phyloP scores from a whole-genome alignment of 2,888 invertebrate genomes.

The Apodemia hepburni region DNA sequence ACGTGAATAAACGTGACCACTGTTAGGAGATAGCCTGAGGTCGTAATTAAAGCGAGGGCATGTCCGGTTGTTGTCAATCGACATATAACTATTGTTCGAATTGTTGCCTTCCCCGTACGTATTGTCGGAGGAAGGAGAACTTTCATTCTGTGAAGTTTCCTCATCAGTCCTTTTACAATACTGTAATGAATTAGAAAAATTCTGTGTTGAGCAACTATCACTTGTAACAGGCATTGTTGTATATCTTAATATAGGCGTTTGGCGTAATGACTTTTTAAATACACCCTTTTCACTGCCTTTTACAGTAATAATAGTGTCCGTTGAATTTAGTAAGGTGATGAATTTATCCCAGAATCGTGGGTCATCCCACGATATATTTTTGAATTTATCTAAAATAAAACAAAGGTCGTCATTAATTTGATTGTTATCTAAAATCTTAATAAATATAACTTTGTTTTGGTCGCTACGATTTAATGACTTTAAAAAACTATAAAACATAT shows the following conservation, averaged over 20 bases:
- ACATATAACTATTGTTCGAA: constrained; percentile 85
- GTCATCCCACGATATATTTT: constrained; percentile 87
- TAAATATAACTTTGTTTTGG: constrained; percentile 69
- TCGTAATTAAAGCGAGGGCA: constrained; percentile 79
- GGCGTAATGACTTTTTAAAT: constrained; percentile 74
- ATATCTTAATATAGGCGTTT: constrained; percentile 73
- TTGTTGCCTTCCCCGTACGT: constrained; percentile 83
- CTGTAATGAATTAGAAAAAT: constrained; percentile 72
- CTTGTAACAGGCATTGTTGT: constrained; percentile 79
- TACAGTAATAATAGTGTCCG: constrained; percentile 74
- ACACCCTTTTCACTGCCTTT: constrained; percentile 67
- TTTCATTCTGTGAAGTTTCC: constrained; percentile 79
- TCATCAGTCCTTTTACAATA: constrained; percentile 70
- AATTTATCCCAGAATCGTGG: constrained; percentile 93
- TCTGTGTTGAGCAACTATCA: constrained; percentile 78
- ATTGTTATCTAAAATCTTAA: constrained; percentile 68
- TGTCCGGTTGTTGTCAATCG: constrained; percentile 80
- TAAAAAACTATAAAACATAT: constrained; percentile 72
- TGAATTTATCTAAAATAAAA: constrained; percentile 77
- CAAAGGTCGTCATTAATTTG: constrained; percentile 70
- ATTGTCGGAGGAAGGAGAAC: constrained; percentile 78
- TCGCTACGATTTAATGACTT: constrained; percentile 70
- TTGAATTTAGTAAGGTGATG: constrained; percentile 87
- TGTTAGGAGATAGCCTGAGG: constrained; percentile 73
- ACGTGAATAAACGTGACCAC: constrained; percentile 76